Base-by-base conservation (phyloP, 37 sponge, comb jelly and placozoan genomes). In the Ianthella basta region DNA sequence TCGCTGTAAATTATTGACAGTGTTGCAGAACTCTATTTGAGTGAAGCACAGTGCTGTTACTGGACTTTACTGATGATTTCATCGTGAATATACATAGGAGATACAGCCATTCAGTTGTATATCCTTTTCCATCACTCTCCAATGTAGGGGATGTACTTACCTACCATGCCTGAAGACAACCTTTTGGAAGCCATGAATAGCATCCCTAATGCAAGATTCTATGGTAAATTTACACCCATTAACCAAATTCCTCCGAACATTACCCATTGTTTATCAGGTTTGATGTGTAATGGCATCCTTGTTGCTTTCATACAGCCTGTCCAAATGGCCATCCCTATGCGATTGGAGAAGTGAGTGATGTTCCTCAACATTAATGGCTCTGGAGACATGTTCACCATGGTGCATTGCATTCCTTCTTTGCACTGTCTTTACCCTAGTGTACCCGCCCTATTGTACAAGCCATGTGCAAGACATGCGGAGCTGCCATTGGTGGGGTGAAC, bases 261-360 rank as follows among this genome's bases (percentile, higher is more conserved):
- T 44, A 41, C 8, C 36, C 40, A 21, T 14, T 66, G 36, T 34
- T 5, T 15, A 70, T 15, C 1, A 39, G 44, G 21, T 75, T 19
- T 41, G 6, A 40, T 75, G n/a, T 44, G 8, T 10, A 10, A 44
- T 44, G 50, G 3, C 8, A 44, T 44, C 44, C 54, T 15, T 40
- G 4, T 24, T 40, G 35, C n/a, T 44, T 70, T 8, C 40, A 50
- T 41, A 24, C 25, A 75, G 78, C 78, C 12, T 75, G 78, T 75
- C 78, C 78, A 5, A 75, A 75, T 41, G 78, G 78, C 2, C 78
- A 75, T 75, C 78, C 78, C 14, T 75, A 75, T 44, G 39, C 40
- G 0, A 75, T 75, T 23, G 39, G 44, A 25, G 54, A 75, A 25
- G 78, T 75, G 39, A 16, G 78, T 41, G 16, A n/a, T 23, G 3